Evolutionary conservation across 2,113 vertebrate species (phyloP), one percentile per base, ranked within the genome.

Genomic region (Oncorhynchus mykiss): DNA sequence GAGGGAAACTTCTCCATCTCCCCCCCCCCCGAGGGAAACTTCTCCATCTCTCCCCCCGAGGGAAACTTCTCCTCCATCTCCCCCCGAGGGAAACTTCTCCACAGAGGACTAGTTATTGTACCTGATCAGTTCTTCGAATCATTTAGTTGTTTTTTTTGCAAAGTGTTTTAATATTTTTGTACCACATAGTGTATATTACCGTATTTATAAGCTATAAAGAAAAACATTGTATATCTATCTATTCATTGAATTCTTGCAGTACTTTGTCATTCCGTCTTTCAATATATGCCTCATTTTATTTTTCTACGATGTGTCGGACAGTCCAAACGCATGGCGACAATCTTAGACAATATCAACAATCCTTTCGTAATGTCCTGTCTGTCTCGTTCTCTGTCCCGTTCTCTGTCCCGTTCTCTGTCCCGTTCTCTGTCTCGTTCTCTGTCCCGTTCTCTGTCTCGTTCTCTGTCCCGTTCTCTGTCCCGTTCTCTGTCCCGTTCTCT

Each of bases 191-290:
- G 93, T 95, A 94, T 94, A 95, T 94, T 94, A 93, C 76, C 90
- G 78, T 95, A 95, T 96, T 96, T 97, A 96, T 96, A 94, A 98
- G 93, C 94, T 93, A 95, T 92, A 90, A 94, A 92, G 93, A 94
- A 94, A 2, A 94, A 93, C 91, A 88, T 92, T 95, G 93, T 96
- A 95, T 95, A 95, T 95, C 81, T 95, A 95, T 95, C 80, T 94
- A 86, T 92, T 91, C 85, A 81, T 87, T 94, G 93, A 95, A 93
- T 93, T 93, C 94, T 95, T 95, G 94, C 95, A 93, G 91, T 94
- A 93, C 94, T 94, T 95, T 69, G 92, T 86, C 88, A 86, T 88
- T 91, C 85, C 87, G 78, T 87, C 84, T 89, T 86, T 85, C 84
- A 85, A 85, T 94, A 94, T 94, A 90, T 85, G 91, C 91, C 88